phyloP scores from a whole-genome alignment of 2,888 invertebrate genomes.

The Chorisops tibialis region DNA sequence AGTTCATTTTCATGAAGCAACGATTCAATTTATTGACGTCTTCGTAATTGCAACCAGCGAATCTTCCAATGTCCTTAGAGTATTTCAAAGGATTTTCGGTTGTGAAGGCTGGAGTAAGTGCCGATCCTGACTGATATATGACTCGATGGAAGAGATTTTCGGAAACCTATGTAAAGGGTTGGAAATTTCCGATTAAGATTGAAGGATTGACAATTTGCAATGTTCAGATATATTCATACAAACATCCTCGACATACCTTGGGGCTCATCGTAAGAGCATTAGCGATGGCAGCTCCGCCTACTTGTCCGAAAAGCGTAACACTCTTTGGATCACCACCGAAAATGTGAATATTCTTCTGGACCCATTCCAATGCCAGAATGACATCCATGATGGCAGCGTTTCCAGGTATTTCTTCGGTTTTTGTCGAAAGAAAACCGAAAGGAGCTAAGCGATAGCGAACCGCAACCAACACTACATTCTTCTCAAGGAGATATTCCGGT shows the following conservation, averaged over 20 bases:
- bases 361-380: constrained; percentile 55
- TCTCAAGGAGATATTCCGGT: constrained; percentile 51
- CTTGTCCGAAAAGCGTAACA: constrained; percentile 57
- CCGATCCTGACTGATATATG: constrained; percentile 57
- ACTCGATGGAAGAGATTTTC: constrained; percentile 54
- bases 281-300: constrained; percentile 55
- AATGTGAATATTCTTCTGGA: constrained; percentile 51
- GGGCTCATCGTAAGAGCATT: constrained; percentile 53
- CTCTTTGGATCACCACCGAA: constrained; percentile 55
- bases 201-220: not conserved
- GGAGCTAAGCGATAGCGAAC: constrained; percentile 55
- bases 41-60: constrained; percentile 47
- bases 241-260: constrained; percentile 29
- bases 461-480: constrained; percentile 53
- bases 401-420: constrained; percentile 54
- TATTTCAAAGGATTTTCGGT: constrained; percentile 49
- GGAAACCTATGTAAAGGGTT: constrained; percentile 35
- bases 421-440: constrained; percentile 56
- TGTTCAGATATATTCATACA: not conserved
- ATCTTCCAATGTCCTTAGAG: constrained; percentile 46
- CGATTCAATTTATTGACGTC: constrained; percentile 43
- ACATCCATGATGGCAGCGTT: constrained; percentile 57
- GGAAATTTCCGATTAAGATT: not conserved
- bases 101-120: constrained; percentile 54
- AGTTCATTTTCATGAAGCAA: constrained; percentile 47